Evolutionary conservation across 2,888 invertebrate species (phyloP).

Genomic region (Ryuthela nishihirai): DNA sequence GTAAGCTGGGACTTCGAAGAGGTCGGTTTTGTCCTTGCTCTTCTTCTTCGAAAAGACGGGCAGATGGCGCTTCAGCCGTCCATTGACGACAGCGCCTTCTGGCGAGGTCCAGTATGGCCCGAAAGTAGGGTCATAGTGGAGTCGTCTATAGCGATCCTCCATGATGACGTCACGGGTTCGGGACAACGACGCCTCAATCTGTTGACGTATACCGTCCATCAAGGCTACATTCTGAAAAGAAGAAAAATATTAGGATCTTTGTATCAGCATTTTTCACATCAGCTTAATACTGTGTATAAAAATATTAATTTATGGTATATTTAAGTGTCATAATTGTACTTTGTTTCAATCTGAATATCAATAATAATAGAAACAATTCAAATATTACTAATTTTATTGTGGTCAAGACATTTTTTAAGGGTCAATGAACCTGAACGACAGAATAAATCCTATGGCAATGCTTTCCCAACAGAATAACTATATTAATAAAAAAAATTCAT

Average conservation of each 20-base stretch:
- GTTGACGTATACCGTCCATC: conserved; percentile 35
- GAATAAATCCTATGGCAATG: no score
- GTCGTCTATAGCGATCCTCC: conserved; percentile 31
- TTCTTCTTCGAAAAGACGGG: conserved; percentile 38
- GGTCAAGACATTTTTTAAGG: no score
- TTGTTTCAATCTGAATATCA: no score
- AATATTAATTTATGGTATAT: no score
- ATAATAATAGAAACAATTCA: no score
- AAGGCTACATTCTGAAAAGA: conserved; percentile 26
- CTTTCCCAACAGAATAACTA: no score
- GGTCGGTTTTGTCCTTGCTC: conserved; percentile 20
- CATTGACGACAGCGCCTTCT: conserved; percentile 35
- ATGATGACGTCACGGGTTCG: conserved; percentile 32
- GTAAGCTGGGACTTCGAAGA: conserved; percentile 23
- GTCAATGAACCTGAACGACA: no score
- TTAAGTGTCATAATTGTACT: no score
- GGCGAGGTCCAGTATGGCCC: conserved; percentile 12
- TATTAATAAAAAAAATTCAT: no score
- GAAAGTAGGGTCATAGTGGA: conserved; percentile 20
- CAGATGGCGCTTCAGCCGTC: conserved; percentile 40
- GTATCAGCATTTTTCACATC: no score
- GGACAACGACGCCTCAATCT: conserved; percentile 36
- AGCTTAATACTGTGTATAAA: no score
- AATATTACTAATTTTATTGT: no score
- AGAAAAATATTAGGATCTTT: conserved; percentile 3